Evolutionary conservation across 1,140 invertebrate genomes (phyloP).

Genomic region (Nephotettix cincticeps): DNA sequence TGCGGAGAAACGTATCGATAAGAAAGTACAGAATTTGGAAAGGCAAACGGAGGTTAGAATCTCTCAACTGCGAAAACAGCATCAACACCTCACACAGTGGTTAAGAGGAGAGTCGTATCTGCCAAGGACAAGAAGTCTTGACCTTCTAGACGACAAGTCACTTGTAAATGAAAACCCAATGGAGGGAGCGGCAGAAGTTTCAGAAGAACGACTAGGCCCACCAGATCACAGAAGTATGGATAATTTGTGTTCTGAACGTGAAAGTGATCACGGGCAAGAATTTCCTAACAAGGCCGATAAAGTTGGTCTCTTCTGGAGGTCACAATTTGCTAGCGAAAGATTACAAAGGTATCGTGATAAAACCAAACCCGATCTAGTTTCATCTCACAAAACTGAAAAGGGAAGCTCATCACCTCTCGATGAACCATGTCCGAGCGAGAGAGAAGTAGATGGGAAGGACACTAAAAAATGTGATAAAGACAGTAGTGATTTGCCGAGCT

Average conservation of each 20-base stretch:
- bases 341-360: slow-evolving; percentile 2
- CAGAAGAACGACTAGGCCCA: not conserved
- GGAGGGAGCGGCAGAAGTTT: not conserved
- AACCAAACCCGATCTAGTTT: slow-evolving; percentile 26
- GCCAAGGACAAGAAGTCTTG: slow-evolving; percentile 62
- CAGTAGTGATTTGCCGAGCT: slow-evolving; percentile 36
- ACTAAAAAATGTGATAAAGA: not conserved
- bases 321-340: slow-evolving; percentile 6
- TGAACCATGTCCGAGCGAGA: not conserved
- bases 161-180: not conserved
- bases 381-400: slow-evolving; percentile 7
- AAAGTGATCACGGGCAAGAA: not conserved
- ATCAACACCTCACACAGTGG: slow-evolving; percentile 67
- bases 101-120: slow-evolving; percentile 49
- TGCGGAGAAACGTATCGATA: slow-evolving; percentile 75
- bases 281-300: not conserved
- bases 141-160: slow-evolving; percentile 48
- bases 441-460: not conserved
- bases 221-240: slow-evolving; percentile 21
- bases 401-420: not conserved
- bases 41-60: slow-evolving; percentile 73
- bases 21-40: slow-evolving; percentile 80
- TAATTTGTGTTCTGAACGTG: not conserved
- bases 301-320: slow-evolving; percentile 20
- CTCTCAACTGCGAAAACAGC: slow-evolving; percentile 64